Evolutionary conservation across 2,888 invertebrate species (phyloP).

Genomic region (Rotaria macrura): DNA sequence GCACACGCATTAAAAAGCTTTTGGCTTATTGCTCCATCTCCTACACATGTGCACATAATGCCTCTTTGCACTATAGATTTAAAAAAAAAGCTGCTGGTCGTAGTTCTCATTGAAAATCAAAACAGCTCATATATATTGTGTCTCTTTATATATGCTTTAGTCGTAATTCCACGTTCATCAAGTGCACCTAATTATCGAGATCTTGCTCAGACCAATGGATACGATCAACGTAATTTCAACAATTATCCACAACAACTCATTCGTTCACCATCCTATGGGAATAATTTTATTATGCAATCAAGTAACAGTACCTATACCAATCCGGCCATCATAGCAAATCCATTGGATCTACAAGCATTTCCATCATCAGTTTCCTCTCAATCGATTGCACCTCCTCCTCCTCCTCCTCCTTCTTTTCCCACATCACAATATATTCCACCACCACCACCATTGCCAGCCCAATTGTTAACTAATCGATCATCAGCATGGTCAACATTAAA

Average conservation of each 20-base stretch:
- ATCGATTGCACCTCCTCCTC: neutral
- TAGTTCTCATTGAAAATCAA: neutral
- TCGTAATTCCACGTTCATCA: neutral
- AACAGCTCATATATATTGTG: neutral
- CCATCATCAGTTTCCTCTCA: neutral
- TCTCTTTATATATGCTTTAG: neutral
- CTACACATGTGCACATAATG: neutral
- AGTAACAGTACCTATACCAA: neutral
- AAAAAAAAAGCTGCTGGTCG: neutral
- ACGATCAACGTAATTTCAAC: neutral
- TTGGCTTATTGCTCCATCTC: neutral
- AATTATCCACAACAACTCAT: neutral
- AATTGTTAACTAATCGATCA: neutral
- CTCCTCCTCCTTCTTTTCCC: neutral
- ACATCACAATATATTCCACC: neutral
- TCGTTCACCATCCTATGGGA: slow-evolving; percentile 11
- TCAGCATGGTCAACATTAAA: neutral
- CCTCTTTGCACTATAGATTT: neutral
- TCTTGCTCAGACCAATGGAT: neutral
- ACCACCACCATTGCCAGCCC: neutral
- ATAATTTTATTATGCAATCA: slow-evolving; percentile 17
- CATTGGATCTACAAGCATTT: neutral
- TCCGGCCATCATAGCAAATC: neutral
- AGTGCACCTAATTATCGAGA: neutral
- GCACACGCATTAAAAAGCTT: neutral